phyloP scores from a whole-genome alignment of 2,888 invertebrate species.

The Agriotes lineatus region DNA sequence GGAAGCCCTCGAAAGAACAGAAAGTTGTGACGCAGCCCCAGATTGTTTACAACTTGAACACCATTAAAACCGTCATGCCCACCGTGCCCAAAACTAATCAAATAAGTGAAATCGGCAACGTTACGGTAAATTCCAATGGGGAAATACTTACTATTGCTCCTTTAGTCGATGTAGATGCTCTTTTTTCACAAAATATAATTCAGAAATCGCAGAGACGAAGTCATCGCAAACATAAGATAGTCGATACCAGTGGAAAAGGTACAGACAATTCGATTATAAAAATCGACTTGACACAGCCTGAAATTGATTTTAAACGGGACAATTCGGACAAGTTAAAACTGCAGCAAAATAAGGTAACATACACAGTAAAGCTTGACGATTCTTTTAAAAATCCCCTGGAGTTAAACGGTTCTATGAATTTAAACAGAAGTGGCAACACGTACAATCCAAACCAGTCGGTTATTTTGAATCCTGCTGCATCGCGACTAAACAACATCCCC shows the following conservation, averaged over 20 bases:
- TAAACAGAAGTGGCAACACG: neutral
- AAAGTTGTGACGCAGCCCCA: slow-evolving; percentile 47
- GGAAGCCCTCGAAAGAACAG: slow-evolving; percentile 33
- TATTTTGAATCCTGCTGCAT: slow-evolving; percentile 54
- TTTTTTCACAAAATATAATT: slow-evolving; percentile 51
- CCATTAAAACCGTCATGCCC: slow-evolving; percentile 54
- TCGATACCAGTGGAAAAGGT: neutral
- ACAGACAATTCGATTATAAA: slow-evolving; percentile 51
- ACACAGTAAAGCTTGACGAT: slow-evolving; percentile 52
- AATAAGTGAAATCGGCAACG: slow-evolving; percentile 56
- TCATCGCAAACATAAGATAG: slow-evolving; percentile 32
- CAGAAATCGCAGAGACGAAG: slow-evolving; percentile 33
- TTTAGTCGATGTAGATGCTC: slow-evolving; percentile 57
- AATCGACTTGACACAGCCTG: slow-evolving; percentile 53
- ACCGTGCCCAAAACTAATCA: slow-evolving; percentile 51
- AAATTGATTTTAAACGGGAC: slow-evolving; percentile 16
- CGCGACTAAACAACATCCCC: slow-evolving; percentile 45
- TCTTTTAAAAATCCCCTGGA: slow-evolving; percentile 13
- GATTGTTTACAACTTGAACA: slow-evolving; percentile 57
- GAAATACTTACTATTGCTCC: slow-evolving; percentile 61
- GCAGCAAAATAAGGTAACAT: slow-evolving; percentile 51
- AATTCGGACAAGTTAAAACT: slow-evolving; percentile 34
- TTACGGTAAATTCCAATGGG: slow-evolving; percentile 61
- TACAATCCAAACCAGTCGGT: slow-evolving; percentile 51
- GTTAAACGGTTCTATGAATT: slow-evolving; percentile 24